These are phyloP conservation scores for Hydractinia echinata DNA, from an alignment of 30 jellyfish, hydroid and myxozoan species.

Conservation along the genomic window DNA sequence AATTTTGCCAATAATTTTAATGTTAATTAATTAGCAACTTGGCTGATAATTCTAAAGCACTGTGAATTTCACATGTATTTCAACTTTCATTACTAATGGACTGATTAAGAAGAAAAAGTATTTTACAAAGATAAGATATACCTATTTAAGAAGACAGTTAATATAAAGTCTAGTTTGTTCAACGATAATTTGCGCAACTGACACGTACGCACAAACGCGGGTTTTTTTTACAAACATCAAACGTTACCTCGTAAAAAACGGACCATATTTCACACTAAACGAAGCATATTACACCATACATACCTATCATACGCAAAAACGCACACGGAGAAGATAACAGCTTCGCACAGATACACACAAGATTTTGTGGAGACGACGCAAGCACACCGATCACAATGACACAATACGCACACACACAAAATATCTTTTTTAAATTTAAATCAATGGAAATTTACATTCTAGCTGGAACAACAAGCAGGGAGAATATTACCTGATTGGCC, in stretches of 20 bases:
- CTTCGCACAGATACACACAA: background rate
- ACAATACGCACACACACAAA: background rate
- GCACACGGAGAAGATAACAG: background rate
- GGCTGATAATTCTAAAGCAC: too few relatives aligned
- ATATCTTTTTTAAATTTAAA: background rate
- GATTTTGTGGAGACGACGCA: background rate
- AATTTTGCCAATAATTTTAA: too few relatives aligned
- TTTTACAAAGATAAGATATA: too few relatives aligned
- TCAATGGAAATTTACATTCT: conserved; percentile 9
- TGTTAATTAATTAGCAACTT: too few relatives aligned
- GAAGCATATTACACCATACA: background rate
- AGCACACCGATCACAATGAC: conserved; percentile 1
- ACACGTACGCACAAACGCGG: background rate
- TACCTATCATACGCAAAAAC: background rate
- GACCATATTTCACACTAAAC: background rate
- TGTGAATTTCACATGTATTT: too few relatives aligned
- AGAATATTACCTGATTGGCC: conserved; percentile 99
- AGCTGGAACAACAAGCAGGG: conserved; percentile 87
- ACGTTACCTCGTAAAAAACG: background rate
- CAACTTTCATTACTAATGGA: too few relatives aligned
- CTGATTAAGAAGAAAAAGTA: too few relatives aligned
- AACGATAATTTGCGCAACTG: too few relatives aligned
- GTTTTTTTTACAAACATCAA: conserved; percentile 22
- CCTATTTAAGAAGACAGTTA: too few relatives aligned
- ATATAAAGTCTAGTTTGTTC: too few relatives aligned